Evolutionary conservation across 2,888 invertebrate species (phyloP).

Genomic region (Eupithecia exiguata): DNA sequence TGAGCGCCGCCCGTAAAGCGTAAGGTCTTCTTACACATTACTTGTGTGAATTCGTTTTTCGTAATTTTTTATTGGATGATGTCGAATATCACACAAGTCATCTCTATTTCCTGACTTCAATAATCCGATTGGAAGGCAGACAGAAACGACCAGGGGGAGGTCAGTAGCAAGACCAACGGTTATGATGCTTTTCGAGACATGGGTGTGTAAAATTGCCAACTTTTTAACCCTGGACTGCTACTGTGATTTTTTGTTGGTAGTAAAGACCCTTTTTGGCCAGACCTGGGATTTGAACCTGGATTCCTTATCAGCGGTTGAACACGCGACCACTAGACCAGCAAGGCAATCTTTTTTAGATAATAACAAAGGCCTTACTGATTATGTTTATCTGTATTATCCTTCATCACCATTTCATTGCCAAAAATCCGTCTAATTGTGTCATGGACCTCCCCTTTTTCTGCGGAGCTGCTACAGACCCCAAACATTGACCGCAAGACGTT

Average conservation of each 20-base stretch:
- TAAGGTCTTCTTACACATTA: too few relatives aligned
- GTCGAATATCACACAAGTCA: too few relatives aligned
- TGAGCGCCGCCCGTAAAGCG: too few relatives aligned
- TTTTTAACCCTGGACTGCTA: too few relatives aligned
- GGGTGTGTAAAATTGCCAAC: too few relatives aligned
- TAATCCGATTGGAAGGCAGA: too few relatives aligned
- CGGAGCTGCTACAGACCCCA: constrained; percentile 73
- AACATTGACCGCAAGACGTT: constrained; percentile 77
- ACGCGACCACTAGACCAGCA: not conserved
- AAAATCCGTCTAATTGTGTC: constrained; percentile 71
- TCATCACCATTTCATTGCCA: constrained; percentile 75
- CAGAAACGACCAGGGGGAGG: too few relatives aligned
- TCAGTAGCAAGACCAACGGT: too few relatives aligned
- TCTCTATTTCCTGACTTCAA: too few relatives aligned
- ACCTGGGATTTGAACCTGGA: not conserved
- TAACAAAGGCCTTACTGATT: constrained; percentile 56
- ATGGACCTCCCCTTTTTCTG: constrained; percentile 74
- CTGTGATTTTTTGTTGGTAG: not conserved
- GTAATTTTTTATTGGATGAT: too few relatives aligned
- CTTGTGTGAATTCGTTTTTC: too few relatives aligned
- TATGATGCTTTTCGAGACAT: too few relatives aligned
- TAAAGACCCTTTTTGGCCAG: not conserved
- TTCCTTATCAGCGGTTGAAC: not conserved
- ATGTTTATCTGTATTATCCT: constrained; percentile 71
- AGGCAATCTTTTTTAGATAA: not conserved